phyloP scores from a whole-genome alignment of 2,113 vertebrate genomes.

The Rhegmatorhina hoffmannsi region DNA sequence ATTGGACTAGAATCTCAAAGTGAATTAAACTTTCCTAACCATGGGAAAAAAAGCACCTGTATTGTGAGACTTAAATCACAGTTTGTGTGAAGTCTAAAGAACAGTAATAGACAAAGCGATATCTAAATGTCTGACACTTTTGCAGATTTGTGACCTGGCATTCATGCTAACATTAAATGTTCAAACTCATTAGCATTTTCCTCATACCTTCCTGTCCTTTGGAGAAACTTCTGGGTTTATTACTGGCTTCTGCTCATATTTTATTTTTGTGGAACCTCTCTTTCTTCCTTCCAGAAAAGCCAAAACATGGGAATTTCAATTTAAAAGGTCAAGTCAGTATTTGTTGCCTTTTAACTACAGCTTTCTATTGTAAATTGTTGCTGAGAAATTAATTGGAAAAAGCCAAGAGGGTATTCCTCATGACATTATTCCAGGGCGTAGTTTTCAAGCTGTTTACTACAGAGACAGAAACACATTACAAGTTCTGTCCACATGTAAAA shows the following conservation, averaged over 20 bases:
- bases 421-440: neutral
- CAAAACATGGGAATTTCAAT: conserved; percentile 5
- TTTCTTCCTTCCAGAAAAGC: neutral
- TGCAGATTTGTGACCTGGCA: neutral
- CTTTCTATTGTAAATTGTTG: conserved; percentile 34
- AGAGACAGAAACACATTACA: conserved; percentile 18
- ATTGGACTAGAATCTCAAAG: neutral
- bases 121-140: neutral
- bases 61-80: neutral
- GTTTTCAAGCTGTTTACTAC: conserved; percentile 54
- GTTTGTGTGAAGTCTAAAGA: neutral
- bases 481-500: conserved; percentile 42
- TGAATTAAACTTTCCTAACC: neutral
- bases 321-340: conserved; percentile 39
- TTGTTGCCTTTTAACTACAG: conserved; percentile 38
- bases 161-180: neutral
- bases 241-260: neutral
- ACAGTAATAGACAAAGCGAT: neutral
- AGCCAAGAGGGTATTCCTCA: conserved; percentile 33
- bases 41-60: neutral
- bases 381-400: conserved; percentile 41
- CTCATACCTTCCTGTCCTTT: neutral
- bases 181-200: neutral
- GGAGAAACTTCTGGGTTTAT: neutral
- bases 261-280: neutral